Evolutionary conservation across 2,113 vertebrate species (phyloP).

Genomic region (Amazona vittata): DNA sequence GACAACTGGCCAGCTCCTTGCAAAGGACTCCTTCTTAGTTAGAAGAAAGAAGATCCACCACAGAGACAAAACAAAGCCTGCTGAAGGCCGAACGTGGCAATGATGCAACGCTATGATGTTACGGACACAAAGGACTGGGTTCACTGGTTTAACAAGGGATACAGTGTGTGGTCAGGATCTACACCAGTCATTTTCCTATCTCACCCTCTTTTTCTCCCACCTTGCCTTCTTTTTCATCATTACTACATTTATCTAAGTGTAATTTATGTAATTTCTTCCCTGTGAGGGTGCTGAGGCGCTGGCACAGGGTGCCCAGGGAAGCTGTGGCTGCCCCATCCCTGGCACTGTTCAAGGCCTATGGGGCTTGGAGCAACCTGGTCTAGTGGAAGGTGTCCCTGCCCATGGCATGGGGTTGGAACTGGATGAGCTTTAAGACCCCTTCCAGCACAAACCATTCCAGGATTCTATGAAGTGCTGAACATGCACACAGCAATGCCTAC

Average conservation of each 20-base stretch:
- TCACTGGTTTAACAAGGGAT: not conserved
- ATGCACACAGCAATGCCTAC: not conserved
- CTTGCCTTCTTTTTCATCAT: not conserved
- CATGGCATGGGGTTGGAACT: not conserved
- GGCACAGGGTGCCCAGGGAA: not conserved
- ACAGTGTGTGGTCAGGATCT: accelerated
- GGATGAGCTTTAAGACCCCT: not conserved
- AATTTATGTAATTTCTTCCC: not conserved
- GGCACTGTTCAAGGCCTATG: not conserved
- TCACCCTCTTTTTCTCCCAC: not conserved
- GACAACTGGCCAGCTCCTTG: conserved; percentile 55
- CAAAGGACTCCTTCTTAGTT: not conserved
- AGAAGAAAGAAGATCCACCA: conserved; percentile 37
- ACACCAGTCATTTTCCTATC: not conserved
- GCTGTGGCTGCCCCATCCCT: not conserved
- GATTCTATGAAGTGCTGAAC: not conserved
- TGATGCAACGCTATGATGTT: not conserved
- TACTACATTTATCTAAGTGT: not conserved
- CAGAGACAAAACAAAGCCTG: conserved; percentile 28
- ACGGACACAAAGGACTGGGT: not conserved
- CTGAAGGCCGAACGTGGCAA: not conserved
- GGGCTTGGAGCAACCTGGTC: not conserved
- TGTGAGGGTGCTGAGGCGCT: not conserved
- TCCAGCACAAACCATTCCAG: not conserved
- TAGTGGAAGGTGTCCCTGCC: not conserved